Base-by-base conservation (phyloP, 2,113 vertebrate genomes). In the Pogonocichla stellata region DNA sequence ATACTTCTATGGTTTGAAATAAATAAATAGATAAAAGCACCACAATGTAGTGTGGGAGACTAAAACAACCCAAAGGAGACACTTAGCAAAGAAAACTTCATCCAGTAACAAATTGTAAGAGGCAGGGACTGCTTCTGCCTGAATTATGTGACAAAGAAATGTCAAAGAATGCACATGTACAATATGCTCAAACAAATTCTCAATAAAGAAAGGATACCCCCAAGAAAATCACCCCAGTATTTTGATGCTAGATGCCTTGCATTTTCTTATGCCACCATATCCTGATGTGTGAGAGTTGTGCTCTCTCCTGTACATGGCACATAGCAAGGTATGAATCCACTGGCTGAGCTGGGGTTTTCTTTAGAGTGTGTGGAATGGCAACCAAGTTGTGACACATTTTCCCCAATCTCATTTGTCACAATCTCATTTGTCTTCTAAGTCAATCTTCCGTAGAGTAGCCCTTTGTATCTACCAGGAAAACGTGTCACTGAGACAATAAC, bases 381-480 rank as follows among this genome's bases (percentile, higher is more conserved):
- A 75, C 5, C 48, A 91, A 65, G 7, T 10, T 66, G 33, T 31
- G 29, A 19, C 6, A 15, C 7, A 0, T 8, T 10, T 4, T 2
- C 14, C 10, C 6, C 17, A 0, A 3, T 65, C 29, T 12, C 24
- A 54, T 93, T 86, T 80, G 64, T 78, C 51, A 51, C 60, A 85
- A 16, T n/a, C n/a, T n/a, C n/a, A n/a, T n/a, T n/a, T n/a, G n/a
- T 88, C 28, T 69, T 88, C 54, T 54, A 66, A 92, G 45, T 29
- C 75, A 70, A 5, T 48, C 33, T 92, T 82, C 71, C 47, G n/a
- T 1, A 48, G 62, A 86, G 64, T 2, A 14, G 58, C 42, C 43
- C 85, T 90, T 82, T 86, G 47, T 74, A 78, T 83, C 92, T 51
- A 80, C 51, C 82, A 86, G 58, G 60, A 80, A 93, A 95, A 88